A percentile compares a stretch with the other conserved stretches of the same genome.
phyloP scores from a whole-genome alignment of 2,113 vertebrate genomes.

The Pheucticus melanocephalus region DNA sequence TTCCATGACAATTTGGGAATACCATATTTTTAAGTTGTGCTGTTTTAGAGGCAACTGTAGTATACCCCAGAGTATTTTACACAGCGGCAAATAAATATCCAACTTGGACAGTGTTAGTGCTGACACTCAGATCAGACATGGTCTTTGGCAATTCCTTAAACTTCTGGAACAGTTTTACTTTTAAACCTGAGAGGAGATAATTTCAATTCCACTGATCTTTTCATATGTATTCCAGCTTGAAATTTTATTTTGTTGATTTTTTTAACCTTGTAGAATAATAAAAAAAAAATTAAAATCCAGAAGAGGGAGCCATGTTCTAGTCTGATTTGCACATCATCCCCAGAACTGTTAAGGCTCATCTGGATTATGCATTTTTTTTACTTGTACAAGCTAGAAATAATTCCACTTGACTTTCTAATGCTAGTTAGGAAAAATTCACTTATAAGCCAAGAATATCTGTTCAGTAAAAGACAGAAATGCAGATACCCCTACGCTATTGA shows the following conservation, averaged over 20 bases:
- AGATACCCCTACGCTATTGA: background rate
- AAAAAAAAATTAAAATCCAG: background rate
- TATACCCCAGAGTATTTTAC: background rate
- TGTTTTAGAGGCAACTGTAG: background rate
- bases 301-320: conserved; percentile 5
- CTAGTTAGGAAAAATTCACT: background rate
- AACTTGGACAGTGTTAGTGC: background rate
- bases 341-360: background rate
- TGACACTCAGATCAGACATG: background rate
- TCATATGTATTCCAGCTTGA: background rate
- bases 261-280: background rate
- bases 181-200: background rate
- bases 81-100: background rate
- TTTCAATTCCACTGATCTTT: background rate
- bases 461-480: background rate
- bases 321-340: background rate
- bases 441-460: background rate
- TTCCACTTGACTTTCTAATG: background rate
- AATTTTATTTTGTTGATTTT: background rate
- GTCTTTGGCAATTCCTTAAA: background rate
- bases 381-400: background rate
- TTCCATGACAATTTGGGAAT: background rate
- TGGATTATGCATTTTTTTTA: background rate
- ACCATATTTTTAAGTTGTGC: background rate
- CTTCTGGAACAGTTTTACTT: background rate